Evolutionary conservation across 2,113 vertebrate species (phyloP).

Genomic region (Potamarius usumacintae): DNA sequence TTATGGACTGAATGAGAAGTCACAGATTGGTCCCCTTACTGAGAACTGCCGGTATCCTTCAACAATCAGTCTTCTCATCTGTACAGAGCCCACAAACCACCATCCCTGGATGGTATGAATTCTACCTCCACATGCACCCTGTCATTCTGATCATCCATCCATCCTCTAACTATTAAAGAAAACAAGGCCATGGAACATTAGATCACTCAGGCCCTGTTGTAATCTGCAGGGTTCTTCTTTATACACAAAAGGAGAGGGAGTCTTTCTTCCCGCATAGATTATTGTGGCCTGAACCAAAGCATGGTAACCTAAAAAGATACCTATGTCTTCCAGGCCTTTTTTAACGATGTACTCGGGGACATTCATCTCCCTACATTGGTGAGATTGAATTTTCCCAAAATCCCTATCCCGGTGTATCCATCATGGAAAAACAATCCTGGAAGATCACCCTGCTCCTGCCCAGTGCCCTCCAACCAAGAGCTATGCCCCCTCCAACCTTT

Average conservation of each 20-base stretch:
- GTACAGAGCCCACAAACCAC: not conserved
- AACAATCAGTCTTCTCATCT: not conserved
- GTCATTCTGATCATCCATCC: not conserved
- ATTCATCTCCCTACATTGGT: not conserved
- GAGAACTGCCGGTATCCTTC: not conserved
- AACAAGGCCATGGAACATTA: not conserved
- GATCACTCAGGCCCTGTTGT: not conserved
- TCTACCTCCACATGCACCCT: not conserved
- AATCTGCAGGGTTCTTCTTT: not conserved
- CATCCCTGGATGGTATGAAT: not conserved
- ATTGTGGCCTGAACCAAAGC: not conserved
- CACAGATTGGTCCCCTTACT: not conserved
- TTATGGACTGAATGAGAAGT: not conserved
- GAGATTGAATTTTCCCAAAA: not conserved
- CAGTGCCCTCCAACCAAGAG: not conserved
- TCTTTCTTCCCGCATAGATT: not conserved
- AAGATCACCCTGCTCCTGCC: not conserved
- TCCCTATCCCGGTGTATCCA: not conserved
- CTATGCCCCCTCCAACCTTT: not conserved
- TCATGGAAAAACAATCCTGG: not conserved
- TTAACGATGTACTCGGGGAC: not conserved
- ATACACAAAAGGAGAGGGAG: not conserved
- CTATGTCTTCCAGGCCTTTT: not conserved
- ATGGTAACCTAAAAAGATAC: not conserved
- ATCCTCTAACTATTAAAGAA: not conserved